Conservation (phyloP, 37 sponge, comb jelly and placozoan genomes). For the Oscarella lobularis region DNA sequence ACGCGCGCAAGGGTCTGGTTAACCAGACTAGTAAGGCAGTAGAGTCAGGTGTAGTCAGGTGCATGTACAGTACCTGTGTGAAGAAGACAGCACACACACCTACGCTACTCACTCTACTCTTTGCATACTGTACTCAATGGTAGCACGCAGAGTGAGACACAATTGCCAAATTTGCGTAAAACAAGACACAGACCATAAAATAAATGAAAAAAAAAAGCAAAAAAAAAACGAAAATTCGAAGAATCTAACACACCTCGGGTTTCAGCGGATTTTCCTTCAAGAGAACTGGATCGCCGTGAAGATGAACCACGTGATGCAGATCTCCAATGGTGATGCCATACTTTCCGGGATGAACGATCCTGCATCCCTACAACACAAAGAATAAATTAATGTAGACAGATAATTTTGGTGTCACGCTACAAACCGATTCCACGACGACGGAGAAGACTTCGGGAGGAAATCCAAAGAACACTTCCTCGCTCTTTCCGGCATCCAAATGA, state of each 20-base stretch:
- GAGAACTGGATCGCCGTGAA: neutral
- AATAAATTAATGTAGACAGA: neutral
- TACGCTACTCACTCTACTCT: too few relatives aligned
- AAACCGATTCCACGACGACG: conserved; percentile 5
- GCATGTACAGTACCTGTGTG: too few relatives aligned
- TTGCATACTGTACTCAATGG: too few relatives aligned
- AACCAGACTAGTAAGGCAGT: too few relatives aligned
- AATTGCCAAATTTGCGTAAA: too few relatives aligned
- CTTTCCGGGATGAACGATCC: conserved; percentile 13
- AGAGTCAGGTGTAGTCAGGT: too few relatives aligned
- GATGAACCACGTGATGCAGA: conserved; percentile 5
- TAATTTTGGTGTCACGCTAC: neutral
- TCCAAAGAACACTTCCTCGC: conserved; percentile 37
- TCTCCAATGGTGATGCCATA: conserved; percentile 22
- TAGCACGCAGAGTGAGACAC: too few relatives aligned
- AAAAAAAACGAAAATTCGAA: neutral
- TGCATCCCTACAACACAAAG: conserved; percentile 7
- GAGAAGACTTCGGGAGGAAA: conserved; percentile 16
- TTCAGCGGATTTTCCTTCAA: neutral
- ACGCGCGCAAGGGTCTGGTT: too few relatives aligned
- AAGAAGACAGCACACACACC: too few relatives aligned
- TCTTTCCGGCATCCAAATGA: conserved; percentile 27
- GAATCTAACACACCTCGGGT: neutral
- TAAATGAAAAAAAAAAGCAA: neutral
- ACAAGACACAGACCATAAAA: too few relatives aligned